Conservation (phyloP, 2,113 vertebrate species). For the Diphyllodes magnificus region DNA sequence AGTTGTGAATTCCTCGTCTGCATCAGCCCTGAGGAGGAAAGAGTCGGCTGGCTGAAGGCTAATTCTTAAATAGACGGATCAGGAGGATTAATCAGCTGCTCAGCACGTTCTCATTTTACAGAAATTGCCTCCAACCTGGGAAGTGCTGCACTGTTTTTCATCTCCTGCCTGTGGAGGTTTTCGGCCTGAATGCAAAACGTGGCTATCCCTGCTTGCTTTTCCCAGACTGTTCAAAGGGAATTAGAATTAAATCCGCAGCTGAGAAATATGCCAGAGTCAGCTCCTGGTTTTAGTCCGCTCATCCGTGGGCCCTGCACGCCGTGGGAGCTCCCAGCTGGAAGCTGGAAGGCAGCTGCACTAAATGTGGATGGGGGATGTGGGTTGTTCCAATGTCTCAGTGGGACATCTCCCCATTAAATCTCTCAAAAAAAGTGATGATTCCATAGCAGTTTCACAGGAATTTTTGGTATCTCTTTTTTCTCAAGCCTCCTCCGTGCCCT, state of each 20-base stretch:
- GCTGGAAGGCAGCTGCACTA: not conserved
- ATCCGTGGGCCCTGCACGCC: not conserved
- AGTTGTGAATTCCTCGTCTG: accelerated
- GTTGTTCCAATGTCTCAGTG: not conserved
- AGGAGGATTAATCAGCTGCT: not conserved
- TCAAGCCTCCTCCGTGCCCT: not conserved
- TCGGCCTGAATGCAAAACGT: not conserved
- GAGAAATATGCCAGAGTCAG: not conserved
- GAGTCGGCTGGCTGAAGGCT: not conserved
- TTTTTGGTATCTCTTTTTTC: not conserved
- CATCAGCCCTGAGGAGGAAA: not conserved
- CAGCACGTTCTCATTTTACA: not conserved
- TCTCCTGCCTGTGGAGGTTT: not conserved
- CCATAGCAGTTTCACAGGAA: not conserved
- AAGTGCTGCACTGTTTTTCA: not conserved
- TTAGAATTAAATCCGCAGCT: not conserved
- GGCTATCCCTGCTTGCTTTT: not conserved
- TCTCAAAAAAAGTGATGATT: not conserved
- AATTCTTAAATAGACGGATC: not conserved
- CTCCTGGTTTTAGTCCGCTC: not conserved
- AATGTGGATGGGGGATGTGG: not conserved
- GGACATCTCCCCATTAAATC: not conserved
- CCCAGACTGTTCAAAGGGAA: not conserved
- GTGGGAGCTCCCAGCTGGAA: not conserved
- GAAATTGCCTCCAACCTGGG: not conserved